Base-by-base conservation (phyloP, 1,140 invertebrate genomes). In the Wasmannia auropunctata region DNA sequence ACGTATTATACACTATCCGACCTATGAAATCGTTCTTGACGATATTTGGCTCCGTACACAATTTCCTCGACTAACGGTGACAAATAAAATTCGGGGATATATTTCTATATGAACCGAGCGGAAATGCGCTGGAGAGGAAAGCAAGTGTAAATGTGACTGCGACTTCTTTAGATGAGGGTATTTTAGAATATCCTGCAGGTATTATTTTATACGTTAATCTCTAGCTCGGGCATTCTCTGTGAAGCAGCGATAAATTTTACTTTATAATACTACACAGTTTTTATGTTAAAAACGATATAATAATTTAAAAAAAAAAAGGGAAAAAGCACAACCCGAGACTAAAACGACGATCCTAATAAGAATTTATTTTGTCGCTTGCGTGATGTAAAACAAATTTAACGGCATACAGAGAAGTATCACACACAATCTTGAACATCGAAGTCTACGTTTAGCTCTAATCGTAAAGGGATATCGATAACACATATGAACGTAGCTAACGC, bases 21-120 rank as follows among this genome's bases (percentile, higher is more conserved):
- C 67, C 75, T 54, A 79, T 69, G 88, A 90, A 87, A 90, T 90
- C 89, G 80, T 90, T 87, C 69, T 62, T 89, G 88, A 84, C 74
- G 85, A 90, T 89, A 87, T 90, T 89, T 90, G 88, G 88, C 88
- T 89, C 60, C 51, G 88, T 77, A 72, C 49, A 40, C 51, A 28
- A 31, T 62, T 77, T 51, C 25, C 37, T 10, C 60, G 56, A 49
- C 28, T 87, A 89, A 89, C 88, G 75, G 58, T 81, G 19, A 70
- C 88, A 85, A 79, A 89, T 51, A 79, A 81, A 89, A 90, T 87
- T 87, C 67, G 43, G 46, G 54, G 74, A 85, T 63, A 40, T 28
- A 37, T 25, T 34, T 85, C 14, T 8, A 5, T n/a, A 11, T 34
- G 43, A 22, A 63, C 19, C 34, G 34, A 31, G 34, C 34, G 63